Base-by-base conservation (phyloP, 2,113 vertebrate species). In the Vanacampus margaritifer region DNA sequence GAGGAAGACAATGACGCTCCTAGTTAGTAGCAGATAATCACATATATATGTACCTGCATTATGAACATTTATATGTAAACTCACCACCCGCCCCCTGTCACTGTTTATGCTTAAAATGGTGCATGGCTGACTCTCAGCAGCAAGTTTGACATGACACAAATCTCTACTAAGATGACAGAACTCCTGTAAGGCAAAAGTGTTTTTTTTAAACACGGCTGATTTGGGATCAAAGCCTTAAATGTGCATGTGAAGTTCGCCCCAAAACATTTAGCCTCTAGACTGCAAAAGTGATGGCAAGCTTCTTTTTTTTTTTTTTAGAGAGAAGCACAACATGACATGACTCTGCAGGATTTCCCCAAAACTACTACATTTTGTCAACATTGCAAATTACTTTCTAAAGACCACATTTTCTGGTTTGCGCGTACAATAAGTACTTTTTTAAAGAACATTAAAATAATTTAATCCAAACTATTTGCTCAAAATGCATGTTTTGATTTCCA, bases 171-270 rank as follows among this genome's bases (percentile, higher is more conserved):
- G 76, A 71, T 76, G 81, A 83, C 82, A 83, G 74, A 79, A 73
- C 80, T 85, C 79, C 76, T 65, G 78, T 72, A 81, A 71, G 5
- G 37, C 75, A 79, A 82, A 73, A 81, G 70, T 37, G 26, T 64
- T 69, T 65, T 59, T 68, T 83, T 83, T 74, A 83, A 84, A 76
- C 58, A 4, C 39, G 0, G 59, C 57, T 54, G 72, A 82, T 62
- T 57, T 7, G 17, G 64, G 71, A 82, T 84, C 87, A 88, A 84
- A 88, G 53, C 45, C 81, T 73, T 74, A 76, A 75, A 80, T 64
- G 43, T 65, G 76, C 77, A 80, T 64, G 43, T 68, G 43, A 71
- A 64, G 59, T 73, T 65, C 46, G 72, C 65, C 41, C 32, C 54
- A 67, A 74, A 76, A 23, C 53, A 45, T 48, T 6, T 53, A 19